Conservation (phyloP, 2,797 vertebrate genomes). For the Molossus molossus region DNA sequence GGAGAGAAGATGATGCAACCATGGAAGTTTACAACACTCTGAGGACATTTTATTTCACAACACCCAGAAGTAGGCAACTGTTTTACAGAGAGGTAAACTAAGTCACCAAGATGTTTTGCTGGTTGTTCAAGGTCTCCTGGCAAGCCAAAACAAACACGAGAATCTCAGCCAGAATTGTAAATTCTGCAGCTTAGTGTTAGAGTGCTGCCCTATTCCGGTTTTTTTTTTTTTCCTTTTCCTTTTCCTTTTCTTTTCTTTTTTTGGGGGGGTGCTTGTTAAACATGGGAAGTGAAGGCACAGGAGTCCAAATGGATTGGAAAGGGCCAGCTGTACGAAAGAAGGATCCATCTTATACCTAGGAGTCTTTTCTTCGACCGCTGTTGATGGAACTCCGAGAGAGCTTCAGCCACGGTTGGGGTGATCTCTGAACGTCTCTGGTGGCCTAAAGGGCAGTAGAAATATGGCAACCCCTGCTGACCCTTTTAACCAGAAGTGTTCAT, state of each 20-base stretch:
- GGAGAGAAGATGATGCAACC: slow-evolving; percentile 65
- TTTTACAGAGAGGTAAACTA: slow-evolving; percentile 71
- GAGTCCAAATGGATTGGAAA: neutral
- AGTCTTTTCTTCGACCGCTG: neutral
- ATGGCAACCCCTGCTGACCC: neutral
- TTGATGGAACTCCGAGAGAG: neutral
- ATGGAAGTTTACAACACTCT: neutral
- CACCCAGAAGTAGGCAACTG: neutral
- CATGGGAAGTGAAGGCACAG: neutral
- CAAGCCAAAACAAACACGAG: slow-evolving; percentile 48
- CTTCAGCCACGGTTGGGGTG: neutral
- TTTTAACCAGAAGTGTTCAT: neutral
- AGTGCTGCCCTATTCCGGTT: neutral
- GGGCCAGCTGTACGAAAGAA: neutral
- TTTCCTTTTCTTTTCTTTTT: neutral
- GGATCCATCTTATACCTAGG: neutral
- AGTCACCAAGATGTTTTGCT: slow-evolving; percentile 56
- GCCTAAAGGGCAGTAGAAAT: neutral
- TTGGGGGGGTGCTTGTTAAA: neutral
- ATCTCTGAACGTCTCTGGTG: neutral
- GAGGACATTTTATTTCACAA: slow-evolving; percentile 67
- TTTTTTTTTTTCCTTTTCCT: neutral
- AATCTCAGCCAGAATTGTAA: slow-evolving; percentile 19
- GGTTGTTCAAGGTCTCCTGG: neutral
- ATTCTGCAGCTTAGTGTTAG: slow-evolving; percentile 4